Evolutionary conservation across 2,113 vertebrate genomes (phyloP).

Genomic region (Todiramphus saurophagus): DNA sequence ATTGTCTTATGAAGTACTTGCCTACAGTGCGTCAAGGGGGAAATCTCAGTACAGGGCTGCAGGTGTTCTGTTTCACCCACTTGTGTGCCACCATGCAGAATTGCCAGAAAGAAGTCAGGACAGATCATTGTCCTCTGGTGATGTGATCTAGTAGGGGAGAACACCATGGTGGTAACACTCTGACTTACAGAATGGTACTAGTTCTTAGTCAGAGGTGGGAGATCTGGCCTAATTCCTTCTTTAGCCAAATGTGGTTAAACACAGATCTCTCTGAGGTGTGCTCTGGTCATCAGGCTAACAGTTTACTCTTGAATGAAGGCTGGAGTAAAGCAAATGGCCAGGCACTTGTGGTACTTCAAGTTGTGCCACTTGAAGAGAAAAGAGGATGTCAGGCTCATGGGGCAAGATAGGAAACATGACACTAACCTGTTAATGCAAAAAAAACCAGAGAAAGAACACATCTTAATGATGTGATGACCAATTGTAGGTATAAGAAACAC

Average conservation of each 20-base stretch:
- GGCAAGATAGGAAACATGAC: neutral
- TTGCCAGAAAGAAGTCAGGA: neutral
- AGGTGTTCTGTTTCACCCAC: neutral
- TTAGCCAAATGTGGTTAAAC: neutral
- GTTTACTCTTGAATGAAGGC: neutral
- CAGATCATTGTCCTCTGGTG: neutral
- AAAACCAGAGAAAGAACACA: neutral
- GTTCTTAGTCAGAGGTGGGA: neutral
- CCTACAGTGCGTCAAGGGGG: neutral
- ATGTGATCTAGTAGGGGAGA: neutral
- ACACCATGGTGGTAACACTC: neutral
- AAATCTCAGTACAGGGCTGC: neutral
- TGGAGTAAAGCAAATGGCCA: neutral
- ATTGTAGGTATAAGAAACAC: neutral
- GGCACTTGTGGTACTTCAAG: neutral
- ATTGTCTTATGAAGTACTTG: neutral
- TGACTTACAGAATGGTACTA: neutral
- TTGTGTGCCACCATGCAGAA: neutral
- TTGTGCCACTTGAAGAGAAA: neutral
- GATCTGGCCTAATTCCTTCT: neutral
- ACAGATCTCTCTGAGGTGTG: neutral
- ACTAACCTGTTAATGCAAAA: neutral
- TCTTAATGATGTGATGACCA: neutral
- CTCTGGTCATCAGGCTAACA: neutral
- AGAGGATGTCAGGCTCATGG: neutral